Conservation (phyloP, 2,888 invertebrate genomes). For the Heliconius hortense region DNA sequence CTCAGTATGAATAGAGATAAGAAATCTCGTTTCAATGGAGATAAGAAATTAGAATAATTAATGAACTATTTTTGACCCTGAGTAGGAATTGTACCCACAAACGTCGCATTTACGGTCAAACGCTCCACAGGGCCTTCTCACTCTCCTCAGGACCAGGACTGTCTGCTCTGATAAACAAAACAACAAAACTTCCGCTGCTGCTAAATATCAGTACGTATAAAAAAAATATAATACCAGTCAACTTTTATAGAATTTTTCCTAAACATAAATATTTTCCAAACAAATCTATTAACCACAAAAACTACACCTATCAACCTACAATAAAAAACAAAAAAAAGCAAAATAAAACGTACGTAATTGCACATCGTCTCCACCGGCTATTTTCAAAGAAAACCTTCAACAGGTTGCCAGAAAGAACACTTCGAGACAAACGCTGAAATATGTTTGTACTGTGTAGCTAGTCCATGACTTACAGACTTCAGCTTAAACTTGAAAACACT, state of each 20-base stretch:
- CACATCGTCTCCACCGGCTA: slow-evolving; percentile 55
- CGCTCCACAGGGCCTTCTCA: neutral
- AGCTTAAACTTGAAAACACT: neutral
- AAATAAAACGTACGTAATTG: slow-evolving; percentile 3
- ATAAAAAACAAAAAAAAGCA: neutral
- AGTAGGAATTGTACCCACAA: neutral
- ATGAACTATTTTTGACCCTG: neutral
- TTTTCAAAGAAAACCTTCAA: slow-evolving; percentile 63
- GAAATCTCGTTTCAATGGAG: neutral
- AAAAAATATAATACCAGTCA: neutral
- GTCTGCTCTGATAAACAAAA: neutral
- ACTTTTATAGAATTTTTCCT: neutral
- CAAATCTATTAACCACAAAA: neutral
- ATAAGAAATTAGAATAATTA: neutral
- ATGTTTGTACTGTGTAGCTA: slow-evolving; percentile 24
- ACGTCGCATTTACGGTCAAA: neutral
- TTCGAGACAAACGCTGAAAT: slow-evolving; percentile 44
- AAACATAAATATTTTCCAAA: neutral
- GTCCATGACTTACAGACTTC: slow-evolving; percentile 22
- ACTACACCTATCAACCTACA: neutral
- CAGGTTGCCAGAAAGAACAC: slow-evolving; percentile 57
- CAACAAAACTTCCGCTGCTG: too few species aligned
- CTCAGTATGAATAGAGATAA: neutral
- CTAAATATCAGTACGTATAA: too few species aligned
- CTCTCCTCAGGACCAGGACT: neutral